Percentiles rank a stretch among this genome's conserved stretches.
Conservation (phyloP, 2,113 vertebrate species). For the Phyllostomus discolor region DNA sequence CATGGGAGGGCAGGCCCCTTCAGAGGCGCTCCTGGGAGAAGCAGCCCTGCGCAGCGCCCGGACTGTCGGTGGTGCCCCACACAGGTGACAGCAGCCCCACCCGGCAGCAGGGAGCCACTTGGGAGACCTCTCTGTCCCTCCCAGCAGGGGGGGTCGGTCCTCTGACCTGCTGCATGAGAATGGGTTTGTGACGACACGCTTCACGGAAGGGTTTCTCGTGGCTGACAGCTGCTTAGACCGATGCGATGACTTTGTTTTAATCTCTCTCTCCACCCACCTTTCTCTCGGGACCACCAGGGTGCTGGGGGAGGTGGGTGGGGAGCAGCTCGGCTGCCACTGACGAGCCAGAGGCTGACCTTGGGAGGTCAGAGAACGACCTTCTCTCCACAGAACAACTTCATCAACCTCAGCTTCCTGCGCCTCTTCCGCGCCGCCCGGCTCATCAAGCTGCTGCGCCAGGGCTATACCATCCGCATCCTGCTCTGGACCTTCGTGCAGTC, state of each 20-base stretch:
- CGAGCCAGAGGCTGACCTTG: not conserved
- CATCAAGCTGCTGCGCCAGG: constrained; percentile 95
- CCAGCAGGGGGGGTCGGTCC: constrained; percentile 59
- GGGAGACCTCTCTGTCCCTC: not conserved
- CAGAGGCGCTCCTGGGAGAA: not conserved
- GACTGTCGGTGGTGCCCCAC: not conserved
- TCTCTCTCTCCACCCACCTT: constrained; percentile 37
- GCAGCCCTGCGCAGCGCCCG: not conserved
- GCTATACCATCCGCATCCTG: constrained; percentile 97
- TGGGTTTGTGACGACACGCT: constrained; percentile 74
- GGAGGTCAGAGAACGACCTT: constrained; percentile 68
- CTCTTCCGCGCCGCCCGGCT: constrained; percentile 95
- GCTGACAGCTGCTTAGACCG: constrained; percentile 79
- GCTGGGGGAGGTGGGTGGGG: not conserved
- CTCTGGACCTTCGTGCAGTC: constrained; percentile 99
- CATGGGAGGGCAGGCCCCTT: not conserved
- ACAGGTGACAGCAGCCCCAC: not conserved
- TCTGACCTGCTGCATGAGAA: constrained; percentile 78
- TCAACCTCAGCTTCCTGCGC: constrained; percentile 96
- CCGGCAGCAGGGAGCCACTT: not conserved
- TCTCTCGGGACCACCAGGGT: not conserved
- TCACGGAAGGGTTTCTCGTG: constrained; percentile 79
- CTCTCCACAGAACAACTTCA: constrained; percentile 89
- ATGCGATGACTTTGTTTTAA: constrained; percentile 68
- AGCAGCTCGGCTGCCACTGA: not conserved